Base-by-base conservation (phyloP, 1,140 invertebrate genomes). In the Micrasema longulum region DNA sequence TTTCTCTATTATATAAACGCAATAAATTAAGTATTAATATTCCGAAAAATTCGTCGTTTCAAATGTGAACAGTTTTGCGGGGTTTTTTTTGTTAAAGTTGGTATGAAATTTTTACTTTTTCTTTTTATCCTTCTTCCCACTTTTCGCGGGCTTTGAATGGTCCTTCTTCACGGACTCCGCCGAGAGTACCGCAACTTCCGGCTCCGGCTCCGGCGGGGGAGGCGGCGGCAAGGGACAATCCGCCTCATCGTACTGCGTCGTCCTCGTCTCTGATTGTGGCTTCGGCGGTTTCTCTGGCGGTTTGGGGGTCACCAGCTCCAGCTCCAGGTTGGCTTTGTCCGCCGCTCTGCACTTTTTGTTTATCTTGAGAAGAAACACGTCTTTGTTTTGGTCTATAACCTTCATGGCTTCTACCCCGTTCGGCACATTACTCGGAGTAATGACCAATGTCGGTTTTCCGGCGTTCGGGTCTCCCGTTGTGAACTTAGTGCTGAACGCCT, bases 241-340 rank as follows among this genome's bases (percentile, higher is more conserved):
- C 4, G 38, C 35, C 5, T 72, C 73, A 48, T 81, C 79, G 41
- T 78, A 82, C 70, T 83, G 81, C 5, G 78, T 79, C 57, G 80
- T 80, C n/a, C 77, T 70, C 2, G 80, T 79, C 63, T 79, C 77
- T 26, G 78, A 78, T 63, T 78, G 78, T 1, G 78, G 77, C 11
- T 77, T 76, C 1, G 80, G 79, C 66, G 81, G 82, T n/a, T 78
- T 69, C n/a, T 78, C 78, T 0, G 77, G 77, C 1, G 77, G 79
- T 73, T 80, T 80, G 2, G 82, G 82, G 0, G 82, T 82, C 38
- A 80, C 78, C 52, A 83, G 57, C 55, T 83, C 80, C 60, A 83
- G 72, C 71, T 83, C 82, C 65, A 83, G 72, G 52, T 81, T 82
- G 23, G 79, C 73, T 64, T 81, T 82, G 22, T 68, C 50, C 9